Evolutionary conservation across 2,888 invertebrate species (phyloP), one percentile per base, ranked within the genome.

Genomic region (Junonia oenone): DNA sequence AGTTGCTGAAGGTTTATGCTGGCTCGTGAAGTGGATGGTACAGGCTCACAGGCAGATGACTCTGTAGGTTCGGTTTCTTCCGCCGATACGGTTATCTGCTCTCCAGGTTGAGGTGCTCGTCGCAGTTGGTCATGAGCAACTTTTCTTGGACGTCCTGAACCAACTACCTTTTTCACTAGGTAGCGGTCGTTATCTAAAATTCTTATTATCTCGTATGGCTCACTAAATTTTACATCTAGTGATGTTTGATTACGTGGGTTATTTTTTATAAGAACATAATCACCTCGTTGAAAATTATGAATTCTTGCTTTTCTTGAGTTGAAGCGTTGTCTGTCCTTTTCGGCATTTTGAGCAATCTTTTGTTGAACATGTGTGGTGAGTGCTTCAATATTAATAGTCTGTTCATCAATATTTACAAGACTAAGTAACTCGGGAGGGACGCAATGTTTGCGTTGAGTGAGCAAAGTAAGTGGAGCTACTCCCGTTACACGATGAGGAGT

Each of bases 81-180:
- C 43, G 37, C 49, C 55, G 55, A 59, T 47, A 61, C 54, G 59
- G 59, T 55, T 19, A 17, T 13, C 48, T 63, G 63, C 5, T 62
- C 51, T 11, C 55, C 55, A 4, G 59, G 64, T 45, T 60, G 56
- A 4, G 63, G 65, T 6, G 62, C 64, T 6, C 45, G 47, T 1
- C 65, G 61, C 1, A 66, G 51, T 40, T 65, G 67, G 43, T 67
- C 64, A 14, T 65, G 64, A 6, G 65, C 62, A 1, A 65, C 63
- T 43, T 66, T 65, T 6, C 59, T 52, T 22, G 63, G 63, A n/a
- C 63, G 51, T 6, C 65, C 64, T 48, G 54, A 40, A 11, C 66
- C 61, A 1, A 17, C 15, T 0, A 67, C 56, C 27, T 29, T 26
- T 43, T 64, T 66, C 0, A 66, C 53, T 2, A 62, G 6, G 27